Evolutionary conservation across 1,140 invertebrate species (phyloP).

Genomic region (Euura lappo): DNA sequence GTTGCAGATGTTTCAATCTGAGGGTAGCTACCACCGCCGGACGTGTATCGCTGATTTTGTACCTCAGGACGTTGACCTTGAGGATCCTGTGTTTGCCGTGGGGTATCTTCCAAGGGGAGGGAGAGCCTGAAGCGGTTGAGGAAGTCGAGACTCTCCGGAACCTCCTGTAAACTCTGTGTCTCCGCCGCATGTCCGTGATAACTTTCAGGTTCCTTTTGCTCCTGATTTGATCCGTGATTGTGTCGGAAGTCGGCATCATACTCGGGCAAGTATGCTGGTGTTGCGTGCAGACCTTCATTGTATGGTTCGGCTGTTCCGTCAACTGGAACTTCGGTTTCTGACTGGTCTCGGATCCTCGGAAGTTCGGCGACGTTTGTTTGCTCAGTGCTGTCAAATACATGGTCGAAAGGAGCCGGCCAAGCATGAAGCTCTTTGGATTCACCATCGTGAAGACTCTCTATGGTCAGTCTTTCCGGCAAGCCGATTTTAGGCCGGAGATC

Average conservation of each 20-base stretch:
- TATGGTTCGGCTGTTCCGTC: not conserved
- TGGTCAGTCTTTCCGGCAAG: slow-evolving; percentile 17
- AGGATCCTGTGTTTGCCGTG: not conserved
- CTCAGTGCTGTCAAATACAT: slow-evolving; percentile 38
- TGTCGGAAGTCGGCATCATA: not conserved
- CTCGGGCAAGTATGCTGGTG: not conserved
- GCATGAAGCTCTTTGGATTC: slow-evolving; percentile 38
- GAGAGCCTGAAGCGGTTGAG: too few relatives aligned
- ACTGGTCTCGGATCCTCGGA: not conserved
- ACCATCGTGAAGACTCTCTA: slow-evolving; percentile 37
- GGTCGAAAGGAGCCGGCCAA: slow-evolving; percentile 49
- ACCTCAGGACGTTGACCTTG: not conserved
- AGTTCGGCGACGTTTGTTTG: slow-evolving; percentile 19
- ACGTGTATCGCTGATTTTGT: too few relatives aligned
- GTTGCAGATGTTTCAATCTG: too few relatives aligned
- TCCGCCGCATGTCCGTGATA: not conserved
- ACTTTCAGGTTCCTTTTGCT: not conserved
- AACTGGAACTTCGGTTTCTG: not conserved
- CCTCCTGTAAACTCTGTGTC: not conserved
- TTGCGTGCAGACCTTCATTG: not conserved
- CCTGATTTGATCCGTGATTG: not conserved
- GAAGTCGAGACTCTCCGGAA: not conserved
- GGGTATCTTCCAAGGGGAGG: too few relatives aligned
- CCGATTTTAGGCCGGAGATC: slow-evolving; percentile 12
- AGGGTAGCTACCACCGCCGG: too few relatives aligned